Base-by-base conservation (phyloP, 2,888 invertebrate genomes). In the Girardia tigrina region DNA sequence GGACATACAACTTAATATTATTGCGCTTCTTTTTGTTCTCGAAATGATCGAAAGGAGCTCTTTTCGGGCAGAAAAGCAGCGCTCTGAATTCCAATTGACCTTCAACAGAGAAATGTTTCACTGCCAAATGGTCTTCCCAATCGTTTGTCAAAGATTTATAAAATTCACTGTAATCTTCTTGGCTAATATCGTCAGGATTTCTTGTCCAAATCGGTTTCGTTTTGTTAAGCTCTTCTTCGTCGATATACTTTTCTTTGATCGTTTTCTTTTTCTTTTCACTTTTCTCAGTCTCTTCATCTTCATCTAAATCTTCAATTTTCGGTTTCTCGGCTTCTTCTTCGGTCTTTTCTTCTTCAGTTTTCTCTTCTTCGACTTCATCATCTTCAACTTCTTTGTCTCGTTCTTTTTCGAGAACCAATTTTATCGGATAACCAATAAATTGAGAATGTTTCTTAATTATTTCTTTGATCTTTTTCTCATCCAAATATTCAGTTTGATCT, bases 381-480 rank as follows among this genome's bases (percentile, higher is more conserved):
- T 93, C 93, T 78, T 91, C 91, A 69, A 95, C 87, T 85, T 95
- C 95, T 88, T 94, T 94, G 80, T 94, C 94, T 70, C 94, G 89
- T 84, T 97, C 95, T 85, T 94, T 95, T 86, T 95, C 92, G 0
- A 95, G 94, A 56, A 92, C 83, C 79, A 97, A 86, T 77, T 81
- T 83, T 85, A 98, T 98, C 8, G 97, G 97, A 83, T 98, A 98
- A 72, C 95, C 95, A 85, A 97, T 98, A 86, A 95, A 97, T 85
- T 97, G 95, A 0, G 93, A 94, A 86, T 97, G 95, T 83, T 98
- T 98, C 89, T 94, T 97, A 28, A 98, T 94, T 74, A 97, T 90
- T 80, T 94, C 94, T 84, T 97, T 97, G 81, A 98, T 89, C 81
- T 92, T 91, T 81, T 89, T 88, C 84, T 97, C 97, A 83, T 97